Evolutionary conservation across 2,888 invertebrate genomes (phyloP).

Genomic region (Machimus rusticus): DNA sequence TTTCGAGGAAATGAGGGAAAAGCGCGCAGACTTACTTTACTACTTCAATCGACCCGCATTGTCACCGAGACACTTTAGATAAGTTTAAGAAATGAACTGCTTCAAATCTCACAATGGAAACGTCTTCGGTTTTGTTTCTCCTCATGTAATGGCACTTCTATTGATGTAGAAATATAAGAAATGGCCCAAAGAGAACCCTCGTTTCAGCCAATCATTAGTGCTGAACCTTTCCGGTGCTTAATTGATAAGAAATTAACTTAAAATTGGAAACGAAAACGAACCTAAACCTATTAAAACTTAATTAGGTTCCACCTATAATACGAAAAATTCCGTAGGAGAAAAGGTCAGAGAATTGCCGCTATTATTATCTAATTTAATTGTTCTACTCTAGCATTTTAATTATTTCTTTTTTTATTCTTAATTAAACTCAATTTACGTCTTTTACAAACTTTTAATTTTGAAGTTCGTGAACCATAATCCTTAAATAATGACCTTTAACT

Average conservation of each 20-base stretch:
- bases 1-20: neutral
- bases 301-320: neutral
- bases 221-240: neutral
- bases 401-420: neutral
- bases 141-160: neutral
- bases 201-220: neutral
- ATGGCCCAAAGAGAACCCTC: neutral
- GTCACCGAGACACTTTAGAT: neutral
- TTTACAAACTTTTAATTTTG: neutral
- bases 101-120: neutral
- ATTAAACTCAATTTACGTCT: neutral
- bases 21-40: neutral
- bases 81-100: neutral
- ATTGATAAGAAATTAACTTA: neutral
- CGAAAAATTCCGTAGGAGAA: neutral
- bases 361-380: neutral
- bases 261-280: neutral
- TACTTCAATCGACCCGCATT: slow-evolving; percentile 3
- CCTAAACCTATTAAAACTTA: neutral
- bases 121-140: neutral
- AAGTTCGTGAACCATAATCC: no score
- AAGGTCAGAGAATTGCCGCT: neutral
- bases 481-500: neutral
- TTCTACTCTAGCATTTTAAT: neutral
- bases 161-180: neutral